phyloP scores from a whole-genome alignment of 2,797 vertebrate genomes.

The Oreortyx pictus region DNA sequence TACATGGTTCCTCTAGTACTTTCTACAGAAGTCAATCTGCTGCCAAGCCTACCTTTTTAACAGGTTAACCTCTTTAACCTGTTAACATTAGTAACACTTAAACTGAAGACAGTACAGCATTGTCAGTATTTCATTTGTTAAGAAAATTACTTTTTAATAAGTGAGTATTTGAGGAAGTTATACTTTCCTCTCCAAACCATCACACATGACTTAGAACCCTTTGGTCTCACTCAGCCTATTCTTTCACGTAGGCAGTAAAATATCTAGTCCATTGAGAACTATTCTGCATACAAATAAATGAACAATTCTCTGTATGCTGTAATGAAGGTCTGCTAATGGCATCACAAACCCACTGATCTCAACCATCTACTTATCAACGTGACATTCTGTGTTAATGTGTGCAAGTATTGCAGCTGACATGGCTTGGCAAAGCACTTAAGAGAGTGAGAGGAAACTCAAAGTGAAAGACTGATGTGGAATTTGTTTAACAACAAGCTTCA shows the following conservation, averaged over 20 bases:
- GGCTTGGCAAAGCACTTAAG: not conserved
- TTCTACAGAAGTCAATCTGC: not conserved
- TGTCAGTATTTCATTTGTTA: not conserved
- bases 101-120: not conserved
- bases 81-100: not conserved
- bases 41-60: not conserved
- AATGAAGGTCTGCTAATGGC: not conserved
- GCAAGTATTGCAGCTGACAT: not conserved
- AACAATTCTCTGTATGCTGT: not conserved
- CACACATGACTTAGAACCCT: not conserved
- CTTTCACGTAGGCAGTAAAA: conserved; percentile 5
- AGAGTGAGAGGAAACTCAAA: not conserved
- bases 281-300: conserved; percentile 19
- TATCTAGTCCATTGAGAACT: not conserved
- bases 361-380: not conserved
- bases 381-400: not conserved
- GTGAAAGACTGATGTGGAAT: not conserved
- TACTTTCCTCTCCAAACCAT: not conserved
- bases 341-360: not conserved
- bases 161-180: not conserved
- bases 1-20: not conserved
- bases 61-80: no score
- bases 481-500: not conserved
- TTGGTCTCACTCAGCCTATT: not conserved
- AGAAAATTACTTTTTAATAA: not conserved